Base-by-base conservation (phyloP, 23 tunicate species). In the Ascidia mentula region DNA sequence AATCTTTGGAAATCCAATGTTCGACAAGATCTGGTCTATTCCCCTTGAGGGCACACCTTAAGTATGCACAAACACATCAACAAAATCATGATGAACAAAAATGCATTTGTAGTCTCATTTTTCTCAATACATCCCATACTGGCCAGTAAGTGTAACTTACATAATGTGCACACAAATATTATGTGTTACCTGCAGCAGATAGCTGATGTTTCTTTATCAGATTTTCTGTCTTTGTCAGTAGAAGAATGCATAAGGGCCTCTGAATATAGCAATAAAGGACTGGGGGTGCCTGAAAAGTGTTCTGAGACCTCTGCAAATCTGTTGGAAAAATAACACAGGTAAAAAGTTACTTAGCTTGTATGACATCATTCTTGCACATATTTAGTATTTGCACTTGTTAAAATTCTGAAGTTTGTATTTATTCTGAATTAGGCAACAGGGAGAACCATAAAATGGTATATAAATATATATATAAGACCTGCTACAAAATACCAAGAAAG, bases 181-280 rank as follows among this genome's bases (percentile, higher is more conserved):
- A 53, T 53, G 7, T 40, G 36, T 53, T 1, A 86, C 90, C 75
- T 45, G 34, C 38, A 73, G 28, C 78, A 79, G 7, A 80, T 38
- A 13, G 61, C 37, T 0, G 97, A 88, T 80, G 88, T 93, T 35
- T 93, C 82, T 69, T 74, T 69, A 46, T 88, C 93, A 12, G 72
- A 76, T 40, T 69, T 80, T 37, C 88, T 86, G 33, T 72, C 59
- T 38, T 88, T 89, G 1, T 88, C 98, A 17, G 72, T 31, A 31
- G 98, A 93, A 8, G 98, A 88, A 72, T 84, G 72, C 98, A 93
- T 93, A 59, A 93, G 79, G 40, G 98, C 98, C 45, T 72, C 81
- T 0, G 90, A 73, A 76, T 85, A 93, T 80, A 93, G 17, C 40
- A 93, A 72, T 22, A 93, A 79, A 36, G 98, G 98, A 34, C 89